These are phyloP conservation scores for Wiebesia pumilae DNA, from an alignment of 1,140 invertebrate species.

Conservation along the genomic window DNA sequence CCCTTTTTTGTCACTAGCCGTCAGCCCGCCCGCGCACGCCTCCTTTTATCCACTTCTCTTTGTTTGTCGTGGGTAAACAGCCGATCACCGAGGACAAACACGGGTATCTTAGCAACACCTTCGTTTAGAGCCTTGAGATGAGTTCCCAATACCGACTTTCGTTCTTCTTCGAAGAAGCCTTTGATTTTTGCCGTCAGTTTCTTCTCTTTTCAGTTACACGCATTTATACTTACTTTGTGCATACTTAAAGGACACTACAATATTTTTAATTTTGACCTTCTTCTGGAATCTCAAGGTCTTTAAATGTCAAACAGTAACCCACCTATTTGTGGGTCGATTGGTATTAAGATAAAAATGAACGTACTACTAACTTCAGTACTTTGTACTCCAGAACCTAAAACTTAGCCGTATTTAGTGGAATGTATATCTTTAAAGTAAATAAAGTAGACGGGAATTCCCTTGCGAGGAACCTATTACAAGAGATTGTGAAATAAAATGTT, in stretches of 20 bases:
- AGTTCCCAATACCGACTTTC: slow-evolving; percentile 30
- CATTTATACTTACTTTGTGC: neutral
- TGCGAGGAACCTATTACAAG: too few relatives aligned
- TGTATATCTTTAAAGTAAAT: neutral
- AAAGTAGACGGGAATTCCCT: too few relatives aligned
- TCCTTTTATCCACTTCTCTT: neutral
- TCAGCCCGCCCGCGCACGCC: neutral
- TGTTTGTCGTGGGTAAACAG: slow-evolving; percentile 48
- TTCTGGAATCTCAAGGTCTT: neutral
- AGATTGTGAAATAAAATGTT: too few relatives aligned
- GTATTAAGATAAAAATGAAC: neutral
- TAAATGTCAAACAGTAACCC: neutral
- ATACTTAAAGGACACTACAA: neutral
- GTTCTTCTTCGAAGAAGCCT: slow-evolving; percentile 41
- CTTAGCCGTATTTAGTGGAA: neutral
- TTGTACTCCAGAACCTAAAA: neutral
- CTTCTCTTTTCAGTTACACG: neutral
- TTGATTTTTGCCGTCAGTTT: slow-evolving; percentile 58
- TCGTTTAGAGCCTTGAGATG: slow-evolving; percentile 26
- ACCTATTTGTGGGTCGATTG: neutral
- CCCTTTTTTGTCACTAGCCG: neutral
- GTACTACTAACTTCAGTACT: neutral
- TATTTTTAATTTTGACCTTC: slow-evolving; percentile 27
- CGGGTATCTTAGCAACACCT: slow-evolving; percentile 17
- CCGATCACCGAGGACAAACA: slow-evolving; percentile 59